Evolutionary conservation across 2,797 vertebrate genomes (phyloP).

Genomic region (Microhierax caerulescens): DNA sequence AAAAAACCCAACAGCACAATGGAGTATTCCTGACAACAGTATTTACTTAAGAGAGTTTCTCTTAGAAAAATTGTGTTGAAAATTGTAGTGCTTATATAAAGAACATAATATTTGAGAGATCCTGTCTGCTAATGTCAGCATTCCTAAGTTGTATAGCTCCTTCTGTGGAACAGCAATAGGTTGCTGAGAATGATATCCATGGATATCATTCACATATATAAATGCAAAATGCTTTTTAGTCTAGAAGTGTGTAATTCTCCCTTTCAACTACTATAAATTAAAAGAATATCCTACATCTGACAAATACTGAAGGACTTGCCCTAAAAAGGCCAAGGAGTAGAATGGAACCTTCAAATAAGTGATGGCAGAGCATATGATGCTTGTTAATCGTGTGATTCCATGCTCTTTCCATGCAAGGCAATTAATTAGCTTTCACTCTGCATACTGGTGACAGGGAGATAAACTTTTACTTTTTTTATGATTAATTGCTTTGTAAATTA

Average conservation of each 20-base stretch:
- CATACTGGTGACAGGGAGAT: background rate
- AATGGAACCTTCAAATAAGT: background rate
- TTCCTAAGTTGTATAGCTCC: background rate
- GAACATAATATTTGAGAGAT: background rate
- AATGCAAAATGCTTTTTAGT: background rate
- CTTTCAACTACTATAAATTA: background rate
- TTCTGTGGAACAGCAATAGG: background rate
- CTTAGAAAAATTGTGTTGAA: background rate
- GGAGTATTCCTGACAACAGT: background rate
- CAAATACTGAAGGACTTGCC: background rate
- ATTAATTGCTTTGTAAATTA: too few relatives aligned
- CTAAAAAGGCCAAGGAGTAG: background rate
- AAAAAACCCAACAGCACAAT: background rate
- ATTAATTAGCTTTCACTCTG: background rate
- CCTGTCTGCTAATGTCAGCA: background rate
- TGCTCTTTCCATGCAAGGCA: background rate
- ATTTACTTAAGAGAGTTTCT: background rate
- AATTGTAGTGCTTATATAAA: background rate
- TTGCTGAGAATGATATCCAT: background rate
- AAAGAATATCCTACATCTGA: background rate
- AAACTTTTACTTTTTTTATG: too few relatives aligned
- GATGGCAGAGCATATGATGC: background rate
- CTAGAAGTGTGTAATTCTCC: background rate
- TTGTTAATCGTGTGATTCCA: background rate
- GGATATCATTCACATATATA: background rate